Base-by-base conservation (phyloP, 2,797 vertebrate genomes). In the Coluber constrictor region DNA sequence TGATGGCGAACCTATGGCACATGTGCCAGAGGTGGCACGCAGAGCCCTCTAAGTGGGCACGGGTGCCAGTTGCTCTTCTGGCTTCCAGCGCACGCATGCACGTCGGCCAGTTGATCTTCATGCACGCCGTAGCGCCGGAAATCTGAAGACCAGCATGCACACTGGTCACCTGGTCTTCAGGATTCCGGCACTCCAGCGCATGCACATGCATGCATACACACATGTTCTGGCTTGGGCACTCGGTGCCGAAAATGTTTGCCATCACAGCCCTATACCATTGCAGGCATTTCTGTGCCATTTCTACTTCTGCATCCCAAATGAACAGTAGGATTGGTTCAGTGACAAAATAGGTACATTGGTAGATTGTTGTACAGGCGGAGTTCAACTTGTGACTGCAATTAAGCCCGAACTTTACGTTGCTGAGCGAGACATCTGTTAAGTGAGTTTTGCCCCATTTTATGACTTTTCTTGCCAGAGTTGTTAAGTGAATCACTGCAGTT, bases 41-140 rank as follows among this genome's bases (percentile, higher is more conserved):
- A 54, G 51, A 54, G 9, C 51, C 9, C 51, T 54, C 51, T 54
- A 54, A 10, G 0, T 54, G 9, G 51, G 51, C 51, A 54, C 51
- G 51, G 2, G 9, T 1, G 51, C 51, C 51, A 54, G 51, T 8
- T 54, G 8, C 51, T 54, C 51, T 54, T 54, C 51, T 54, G 9
- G 51, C 10, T 54, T 54, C 51, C 51, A 10, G 1, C 0, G 0
- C 1, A 10, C 9, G 0, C 9, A 54, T 54, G 51, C 51, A 54
- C 1, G 1, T 9, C 51, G 1, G 1, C 51, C 51, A 54, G 51
- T 1, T 9, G 51, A 51, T 51, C 1, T 51, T 51, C 1, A 0
- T 7, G 9, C 51, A 1, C 51, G 1, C 51, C 0, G 51, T 51
- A 51, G 51, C 51, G 1, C 51, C 9, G 8, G 51, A 51, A 51